These are phyloP conservation scores for Tringa solitaria DNA, from an alignment of 2,113 vertebrate species.

Conservation along the genomic window DNA sequence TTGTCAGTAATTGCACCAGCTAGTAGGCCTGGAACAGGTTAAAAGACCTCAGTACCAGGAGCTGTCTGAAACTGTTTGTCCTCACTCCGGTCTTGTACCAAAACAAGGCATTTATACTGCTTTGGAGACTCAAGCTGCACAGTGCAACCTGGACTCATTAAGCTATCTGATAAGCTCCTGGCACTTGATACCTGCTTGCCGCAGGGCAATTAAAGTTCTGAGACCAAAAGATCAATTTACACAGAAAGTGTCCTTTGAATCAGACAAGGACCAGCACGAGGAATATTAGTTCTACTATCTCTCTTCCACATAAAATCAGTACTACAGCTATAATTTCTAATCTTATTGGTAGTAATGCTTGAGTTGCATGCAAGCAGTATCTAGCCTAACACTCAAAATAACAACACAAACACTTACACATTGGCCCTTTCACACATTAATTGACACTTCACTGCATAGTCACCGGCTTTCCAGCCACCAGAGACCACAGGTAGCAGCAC, in stretches of 20 bases:
- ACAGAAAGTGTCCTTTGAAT: neutral
- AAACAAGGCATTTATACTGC: neutral
- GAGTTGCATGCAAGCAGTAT: neutral
- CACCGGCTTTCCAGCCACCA: neutral
- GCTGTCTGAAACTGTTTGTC: neutral
- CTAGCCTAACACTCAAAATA: neutral
- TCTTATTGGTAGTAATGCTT: neutral
- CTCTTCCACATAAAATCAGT: neutral
- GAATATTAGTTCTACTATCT: neutral
- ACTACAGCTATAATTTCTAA: neutral
- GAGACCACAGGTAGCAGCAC: neutral
- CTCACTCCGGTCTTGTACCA: neutral
- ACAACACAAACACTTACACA: neutral
- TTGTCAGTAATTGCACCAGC: neutral
- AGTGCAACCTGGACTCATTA: neutral
- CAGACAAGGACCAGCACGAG: neutral
- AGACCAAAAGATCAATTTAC: neutral
- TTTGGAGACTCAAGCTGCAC: neutral
- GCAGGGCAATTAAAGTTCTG: neutral
- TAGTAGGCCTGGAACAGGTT: neutral
- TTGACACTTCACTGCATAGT: neutral
- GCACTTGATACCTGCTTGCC: neutral
- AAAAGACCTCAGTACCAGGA: neutral
- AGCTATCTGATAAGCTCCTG: neutral
- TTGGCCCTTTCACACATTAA: neutral